Evolutionary conservation across 2,888 invertebrate species (phyloP).

Genomic region (Drosophila stalkeri): DNA sequence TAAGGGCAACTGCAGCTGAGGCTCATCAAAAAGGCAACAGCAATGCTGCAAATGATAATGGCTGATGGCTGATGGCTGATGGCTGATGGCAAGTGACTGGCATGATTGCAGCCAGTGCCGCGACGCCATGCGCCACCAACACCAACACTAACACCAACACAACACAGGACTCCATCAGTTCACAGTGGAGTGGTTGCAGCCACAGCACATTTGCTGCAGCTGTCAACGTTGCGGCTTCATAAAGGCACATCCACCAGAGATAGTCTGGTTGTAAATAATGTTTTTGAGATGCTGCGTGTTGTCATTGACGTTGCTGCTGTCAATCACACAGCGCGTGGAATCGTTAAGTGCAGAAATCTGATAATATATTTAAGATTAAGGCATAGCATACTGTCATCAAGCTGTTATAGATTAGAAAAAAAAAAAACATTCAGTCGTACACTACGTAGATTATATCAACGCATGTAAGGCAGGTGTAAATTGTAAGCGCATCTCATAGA

Average conservation of each 20-base stretch:
- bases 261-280: slow-evolving; percentile 63
- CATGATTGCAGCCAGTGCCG: slow-evolving; percentile 12
- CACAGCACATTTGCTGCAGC: slow-evolving; percentile 40
- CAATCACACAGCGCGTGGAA: slow-evolving; percentile 30
- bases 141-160: too few relatives aligned
- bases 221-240: slow-evolving; percentile 30
- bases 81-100: slow-evolving; percentile 19
- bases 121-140: not conserved
- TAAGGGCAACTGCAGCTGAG: slow-evolving; percentile 21
- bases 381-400: not conserved
- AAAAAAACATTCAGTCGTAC: not conserved
- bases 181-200: not conserved
- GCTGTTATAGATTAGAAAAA: not conserved
- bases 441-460: not conserved
- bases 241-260: slow-evolving; percentile 49
- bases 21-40: slow-evolving; percentile 29
- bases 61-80: slow-evolving; percentile 45
- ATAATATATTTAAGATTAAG: not conserved
- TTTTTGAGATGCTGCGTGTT: slow-evolving; percentile 37
- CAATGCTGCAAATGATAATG: slow-evolving; percentile 54
- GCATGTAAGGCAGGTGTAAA: slow-evolving; percentile 25
- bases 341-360: not conserved
- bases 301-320: slow-evolving; percentile 47
- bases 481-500: slow-evolving; percentile 20
- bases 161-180: not conserved